phyloP scores from a whole-genome alignment of 2,113 vertebrate species.

The Caracal caracal region DNA sequence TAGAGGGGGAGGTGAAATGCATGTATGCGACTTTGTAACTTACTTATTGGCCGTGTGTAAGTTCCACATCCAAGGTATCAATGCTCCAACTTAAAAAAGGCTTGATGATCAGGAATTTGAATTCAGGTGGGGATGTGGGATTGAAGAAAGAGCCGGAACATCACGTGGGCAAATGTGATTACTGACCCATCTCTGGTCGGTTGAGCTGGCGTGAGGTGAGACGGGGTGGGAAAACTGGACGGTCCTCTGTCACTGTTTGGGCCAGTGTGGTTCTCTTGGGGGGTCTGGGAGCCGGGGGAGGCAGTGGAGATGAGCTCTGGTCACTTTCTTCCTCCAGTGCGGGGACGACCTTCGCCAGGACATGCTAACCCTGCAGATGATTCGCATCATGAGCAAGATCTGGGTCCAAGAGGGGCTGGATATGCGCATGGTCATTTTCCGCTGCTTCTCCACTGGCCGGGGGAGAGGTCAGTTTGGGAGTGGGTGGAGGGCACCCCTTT shows the following conservation, averaged over 20 bases:
- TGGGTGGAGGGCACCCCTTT: neutral
- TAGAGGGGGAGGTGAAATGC: neutral
- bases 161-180: accelerated
- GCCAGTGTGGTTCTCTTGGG: too few species aligned
- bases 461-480: conserved; percentile 87
- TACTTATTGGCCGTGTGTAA: neutral
- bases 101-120: neutral
- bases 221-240: neutral
- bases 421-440: conserved; percentile 99
- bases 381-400: conserved; percentile 99
- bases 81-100: neutral
- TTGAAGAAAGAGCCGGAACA: neutral
- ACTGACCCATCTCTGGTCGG: neutral
- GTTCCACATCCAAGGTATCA: neutral
- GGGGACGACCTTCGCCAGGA: conserved; percentile 98
- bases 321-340: conserved; percentile 83
- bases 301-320: neutral
- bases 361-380: conserved; percentile 98
- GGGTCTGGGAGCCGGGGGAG: neutral
- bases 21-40: accelerated
- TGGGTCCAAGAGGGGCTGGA: conserved; percentile 98
- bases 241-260: neutral
- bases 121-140: neutral
- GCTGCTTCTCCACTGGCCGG: conserved; percentile 95
- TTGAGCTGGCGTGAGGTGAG: neutral